Evolutionary conservation across 2,888 invertebrate species (phyloP), one percentile per base, ranked within the genome.

Genomic region (Epinotia demarniana): DNA sequence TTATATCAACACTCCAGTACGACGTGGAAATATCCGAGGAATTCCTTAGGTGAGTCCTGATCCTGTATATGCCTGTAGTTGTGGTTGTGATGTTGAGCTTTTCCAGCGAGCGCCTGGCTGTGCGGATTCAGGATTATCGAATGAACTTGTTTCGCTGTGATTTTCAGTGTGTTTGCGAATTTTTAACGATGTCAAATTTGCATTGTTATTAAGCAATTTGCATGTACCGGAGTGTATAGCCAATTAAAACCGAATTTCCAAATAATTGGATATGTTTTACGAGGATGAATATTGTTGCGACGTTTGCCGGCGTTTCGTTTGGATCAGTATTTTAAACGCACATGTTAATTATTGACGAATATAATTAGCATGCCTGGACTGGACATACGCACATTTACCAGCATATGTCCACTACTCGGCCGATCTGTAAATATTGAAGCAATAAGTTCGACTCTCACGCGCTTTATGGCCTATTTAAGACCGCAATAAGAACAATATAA

Each of bases 21-120:
- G 82, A 79, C 80, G 74, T 74, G 66, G 23, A 58, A 64, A 64
- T 69, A 60, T 39, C 71, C 39, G 12, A 67, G 67, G 68, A 67
- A 58, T 89, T 86, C 86, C 78, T 77, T 80, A 84, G 84, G 89
- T 90, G 78, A 88, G 90, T 90, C 76, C 49, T 53, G 23, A 16
- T 46, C 39, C n/a, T 27, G 4, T 12, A 3, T 13, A 63, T 23
- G 18, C 19, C 46, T 67, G 72, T 68, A 60, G 62, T n/a, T 61
- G 72, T 63, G 27, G 63, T 18, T 60, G 72, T 62, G 39, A 57
- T 67, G 81, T 79, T 74, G 62, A 75, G 78, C 81, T 85, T 81
- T 77, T 81, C 79, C 80, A 78, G 75, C 43, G 83, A 82, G 57
- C 69, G 57, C 33, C 19, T 18, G 39, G 53, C 39, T 18, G 58